Conservation (phyloP, 2,797 vertebrate species). For the Rhinoraja longicauda region DNA sequence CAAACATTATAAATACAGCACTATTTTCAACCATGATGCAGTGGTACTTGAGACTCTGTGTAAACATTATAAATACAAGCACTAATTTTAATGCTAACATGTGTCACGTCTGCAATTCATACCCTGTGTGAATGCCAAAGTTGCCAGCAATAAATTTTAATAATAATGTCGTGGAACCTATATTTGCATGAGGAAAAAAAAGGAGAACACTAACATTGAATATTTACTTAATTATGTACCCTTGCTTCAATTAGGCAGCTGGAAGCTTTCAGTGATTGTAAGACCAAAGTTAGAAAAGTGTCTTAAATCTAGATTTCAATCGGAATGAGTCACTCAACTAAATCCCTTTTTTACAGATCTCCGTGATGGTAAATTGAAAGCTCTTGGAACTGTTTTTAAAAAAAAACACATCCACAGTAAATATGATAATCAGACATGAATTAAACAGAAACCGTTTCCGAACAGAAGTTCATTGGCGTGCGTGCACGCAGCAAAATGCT, state of each 20-base stretch:
- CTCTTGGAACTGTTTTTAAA: too few species aligned
- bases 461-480: not conserved
- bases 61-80: conserved; percentile 32
- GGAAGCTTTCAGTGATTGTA: not conserved
- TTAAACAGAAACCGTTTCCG: not conserved
- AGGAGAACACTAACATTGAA: not conserved
- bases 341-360: not conserved
- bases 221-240: not conserved
- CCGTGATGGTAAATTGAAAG: not conserved
- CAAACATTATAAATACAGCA: conserved; percentile 25
- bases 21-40: not conserved
- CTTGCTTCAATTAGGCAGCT: not conserved
- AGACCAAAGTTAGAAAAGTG: not conserved
- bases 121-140: not conserved
- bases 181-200: not conserved
- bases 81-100: conserved; percentile 21
- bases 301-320: not conserved
- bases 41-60: not conserved
- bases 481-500: not conserved
- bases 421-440: conserved; percentile 4
- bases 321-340: not conserved
- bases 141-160: conserved; percentile 16
- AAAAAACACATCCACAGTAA: not conserved
- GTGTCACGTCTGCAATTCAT: conserved; percentile 28
- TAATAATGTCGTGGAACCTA: not conserved